Conservation (phyloP, 2,888 invertebrate species). For the Fissipunctia ypsillon region DNA sequence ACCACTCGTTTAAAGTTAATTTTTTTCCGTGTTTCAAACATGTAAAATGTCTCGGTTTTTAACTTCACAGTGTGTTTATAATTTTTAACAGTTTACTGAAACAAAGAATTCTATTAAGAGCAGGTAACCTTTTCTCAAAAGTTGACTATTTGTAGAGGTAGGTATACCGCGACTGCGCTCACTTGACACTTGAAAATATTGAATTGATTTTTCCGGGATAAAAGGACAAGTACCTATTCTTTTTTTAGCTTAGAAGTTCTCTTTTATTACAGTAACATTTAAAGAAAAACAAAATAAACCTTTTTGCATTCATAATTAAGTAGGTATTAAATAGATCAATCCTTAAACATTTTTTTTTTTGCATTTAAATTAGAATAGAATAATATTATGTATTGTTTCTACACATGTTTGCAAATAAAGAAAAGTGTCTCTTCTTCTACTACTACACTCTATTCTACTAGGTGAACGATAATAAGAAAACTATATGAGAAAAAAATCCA, state of each 20-base stretch:
- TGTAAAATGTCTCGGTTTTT: neutral
- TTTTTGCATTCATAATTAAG: neutral
- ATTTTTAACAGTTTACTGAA: neutral
- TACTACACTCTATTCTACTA: too few relatives aligned
- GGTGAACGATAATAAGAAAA: too few relatives aligned
- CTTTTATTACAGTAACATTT: neutral
- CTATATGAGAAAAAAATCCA: too few relatives aligned
- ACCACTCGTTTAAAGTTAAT: neutral
- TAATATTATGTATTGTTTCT: too few relatives aligned
- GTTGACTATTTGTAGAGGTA: too few relatives aligned
- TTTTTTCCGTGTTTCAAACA: conserved; percentile 12
- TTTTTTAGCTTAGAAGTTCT: neutral
- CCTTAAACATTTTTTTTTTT: too few relatives aligned
- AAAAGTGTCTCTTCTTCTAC: too few relatives aligned
- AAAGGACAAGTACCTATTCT: neutral
- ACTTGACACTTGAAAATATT: conserved; percentile 11
- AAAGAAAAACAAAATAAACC: neutral
- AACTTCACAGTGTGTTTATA: neutral
- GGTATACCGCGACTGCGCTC: neutral
- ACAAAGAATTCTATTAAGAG: neutral
- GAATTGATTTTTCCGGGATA: neutral
- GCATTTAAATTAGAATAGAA: too few relatives aligned
- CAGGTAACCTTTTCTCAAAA: neutral
- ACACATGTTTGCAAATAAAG: too few relatives aligned
- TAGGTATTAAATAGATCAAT: neutral